phyloP scores from a whole-genome alignment of 2,888 invertebrate genomes.

The Eupithecia centaureata region DNA sequence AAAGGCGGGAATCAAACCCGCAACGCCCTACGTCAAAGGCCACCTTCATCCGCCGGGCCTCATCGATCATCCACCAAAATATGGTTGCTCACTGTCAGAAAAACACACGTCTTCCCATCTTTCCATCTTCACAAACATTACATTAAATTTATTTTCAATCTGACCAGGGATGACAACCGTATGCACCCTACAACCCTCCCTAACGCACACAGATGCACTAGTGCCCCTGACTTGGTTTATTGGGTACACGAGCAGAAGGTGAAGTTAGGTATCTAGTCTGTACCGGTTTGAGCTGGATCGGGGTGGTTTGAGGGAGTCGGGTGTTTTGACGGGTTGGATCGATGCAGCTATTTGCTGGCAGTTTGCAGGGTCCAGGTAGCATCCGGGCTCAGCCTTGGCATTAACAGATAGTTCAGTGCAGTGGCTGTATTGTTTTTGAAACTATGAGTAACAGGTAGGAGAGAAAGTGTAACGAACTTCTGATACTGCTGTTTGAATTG shows the following conservation, averaged over 20 bases:
- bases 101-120: background rate
- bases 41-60: too few species aligned
- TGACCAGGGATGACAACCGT: background rate
- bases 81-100: too few species aligned
- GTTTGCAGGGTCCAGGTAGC: background rate
- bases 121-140: background rate
- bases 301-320: background rate
- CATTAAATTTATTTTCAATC: background rate
- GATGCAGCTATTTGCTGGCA: background rate
- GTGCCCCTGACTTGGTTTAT: background rate
- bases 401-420: background rate
- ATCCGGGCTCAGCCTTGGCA: background rate
- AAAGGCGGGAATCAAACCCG: too few species aligned
- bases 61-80: too few species aligned
- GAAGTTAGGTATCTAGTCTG: background rate
- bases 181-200: background rate
- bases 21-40: too few species aligned
- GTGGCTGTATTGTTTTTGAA: background rate
- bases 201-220: background rate
- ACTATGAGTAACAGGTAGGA: background rate
- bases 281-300: background rate
- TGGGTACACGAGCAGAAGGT: background rate
- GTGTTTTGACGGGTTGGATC: background rate
- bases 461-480: constrained; percentile 1
- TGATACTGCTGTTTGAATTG: background rate